phyloP scores from a whole-genome alignment of 1,140 invertebrate species.

The Penaeus japonicus region DNA sequence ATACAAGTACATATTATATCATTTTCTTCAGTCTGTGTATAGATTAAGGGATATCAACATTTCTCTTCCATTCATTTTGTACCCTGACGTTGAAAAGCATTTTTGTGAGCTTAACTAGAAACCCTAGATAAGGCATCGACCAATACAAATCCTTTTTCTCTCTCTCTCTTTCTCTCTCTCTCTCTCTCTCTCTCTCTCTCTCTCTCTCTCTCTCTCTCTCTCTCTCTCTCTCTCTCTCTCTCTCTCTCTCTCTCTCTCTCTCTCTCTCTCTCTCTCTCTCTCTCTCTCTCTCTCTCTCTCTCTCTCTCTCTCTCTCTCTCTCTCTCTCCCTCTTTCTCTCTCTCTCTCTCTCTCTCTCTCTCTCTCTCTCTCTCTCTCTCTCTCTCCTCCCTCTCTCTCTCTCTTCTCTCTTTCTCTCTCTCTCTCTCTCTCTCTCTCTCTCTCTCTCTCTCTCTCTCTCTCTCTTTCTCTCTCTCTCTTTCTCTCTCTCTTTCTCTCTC shows the following conservation, averaged over 20 bases:
- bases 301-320: neutral
- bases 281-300: neutral
- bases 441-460: too few relatives aligned
- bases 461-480: too few relatives aligned
- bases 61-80: too few relatives aligned
- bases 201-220: neutral
- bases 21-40: too few relatives aligned
- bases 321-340: neutral
- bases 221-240: neutral
- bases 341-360: neutral
- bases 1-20: too few relatives aligned
- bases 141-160: neutral
- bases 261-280: neutral
- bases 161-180: slow-evolving; percentile 15
- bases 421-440: too few relatives aligned
- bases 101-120: too few relatives aligned
- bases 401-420: too few relatives aligned
- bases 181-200: neutral
- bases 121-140: too few relatives aligned
- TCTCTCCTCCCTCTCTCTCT: neutral
- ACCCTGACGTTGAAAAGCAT: too few relatives aligned
- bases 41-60: too few relatives aligned
- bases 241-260: neutral
- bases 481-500: too few relatives aligned
- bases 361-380: neutral